phyloP scores from a whole-genome alignment of 1,140 invertebrate genomes.

The Muscidifurax raptorellus region DNA sequence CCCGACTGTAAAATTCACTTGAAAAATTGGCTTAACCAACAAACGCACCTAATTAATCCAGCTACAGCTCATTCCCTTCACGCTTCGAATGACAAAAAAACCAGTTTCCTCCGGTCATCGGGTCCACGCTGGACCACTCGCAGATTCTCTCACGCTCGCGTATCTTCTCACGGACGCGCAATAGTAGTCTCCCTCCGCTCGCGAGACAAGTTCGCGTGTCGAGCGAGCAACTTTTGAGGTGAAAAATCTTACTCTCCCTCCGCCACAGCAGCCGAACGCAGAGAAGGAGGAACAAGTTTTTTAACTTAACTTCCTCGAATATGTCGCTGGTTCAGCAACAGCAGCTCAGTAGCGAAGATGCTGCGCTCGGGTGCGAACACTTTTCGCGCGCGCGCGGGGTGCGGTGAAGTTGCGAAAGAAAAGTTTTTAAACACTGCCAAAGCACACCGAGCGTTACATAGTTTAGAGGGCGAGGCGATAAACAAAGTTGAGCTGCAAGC shows the following conservation, averaged over 20 bases:
- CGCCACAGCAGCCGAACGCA: background rate
- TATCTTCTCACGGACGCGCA: conserved; percentile 15
- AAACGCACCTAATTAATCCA: no score
- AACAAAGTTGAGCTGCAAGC: background rate
- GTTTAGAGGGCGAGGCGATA: background rate
- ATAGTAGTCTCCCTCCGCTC: background rate
- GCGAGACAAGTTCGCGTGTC: conserved; percentile 16
- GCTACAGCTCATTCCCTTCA: no score
- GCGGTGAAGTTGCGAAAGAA: background rate
- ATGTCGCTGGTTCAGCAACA: background rate
- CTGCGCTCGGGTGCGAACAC: conserved; percentile 65
- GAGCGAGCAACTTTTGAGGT: conserved; percentile 38
- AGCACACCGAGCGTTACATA: background rate
- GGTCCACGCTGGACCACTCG: conserved; percentile 35
- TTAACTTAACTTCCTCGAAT: conserved; percentile 22
- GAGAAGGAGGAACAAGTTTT: conserved; percentile 46
- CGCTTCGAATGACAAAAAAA: background rate
- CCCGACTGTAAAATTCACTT: no score
- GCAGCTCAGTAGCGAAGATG: conserved; percentile 68
- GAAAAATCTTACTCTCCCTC: conserved; percentile 27
- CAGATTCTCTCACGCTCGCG: conserved; percentile 37
- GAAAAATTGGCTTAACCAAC: no score
- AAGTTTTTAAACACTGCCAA: background rate
- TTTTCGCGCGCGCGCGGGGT: no score
- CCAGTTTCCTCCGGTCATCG: conserved; percentile 1